A percentile compares a stretch with the other conserved stretches of the same genome.
These are phyloP conservation scores for Cherax quadricarinatus DNA, from an alignment of 1,140 invertebrate genomes.

Conservation along the genomic window DNA sequence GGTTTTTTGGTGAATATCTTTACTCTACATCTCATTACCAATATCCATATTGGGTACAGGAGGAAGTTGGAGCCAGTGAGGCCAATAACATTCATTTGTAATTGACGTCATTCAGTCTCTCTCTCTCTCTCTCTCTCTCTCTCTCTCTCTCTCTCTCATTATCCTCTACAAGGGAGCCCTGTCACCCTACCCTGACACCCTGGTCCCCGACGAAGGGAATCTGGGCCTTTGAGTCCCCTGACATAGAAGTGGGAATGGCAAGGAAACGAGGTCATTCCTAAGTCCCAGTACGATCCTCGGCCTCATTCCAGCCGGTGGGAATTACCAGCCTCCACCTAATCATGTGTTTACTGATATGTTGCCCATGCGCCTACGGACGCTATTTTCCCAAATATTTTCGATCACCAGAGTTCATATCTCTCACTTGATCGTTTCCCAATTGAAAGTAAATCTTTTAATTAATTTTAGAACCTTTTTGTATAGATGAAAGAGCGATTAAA, in stretches of 20 bases:
- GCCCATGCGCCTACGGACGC: not conserved
- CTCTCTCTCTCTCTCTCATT: not conserved
- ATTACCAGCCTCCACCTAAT: slow-evolving; percentile 23
- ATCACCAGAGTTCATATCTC: no score
- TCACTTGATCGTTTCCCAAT: no score
- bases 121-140: slow-evolving; percentile 22
- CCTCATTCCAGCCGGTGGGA: not conserved
- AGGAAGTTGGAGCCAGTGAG: no score
- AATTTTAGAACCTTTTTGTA: no score
- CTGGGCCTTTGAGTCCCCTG: not conserved
- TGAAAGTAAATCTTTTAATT: no score
- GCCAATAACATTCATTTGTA: no score
- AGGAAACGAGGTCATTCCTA: not conserved
- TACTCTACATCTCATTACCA: no score
- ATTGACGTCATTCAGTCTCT: not conserved
- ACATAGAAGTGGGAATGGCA: not conserved
- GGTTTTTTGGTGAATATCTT: no score
- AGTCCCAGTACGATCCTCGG: not conserved
- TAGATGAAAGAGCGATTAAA: no score
- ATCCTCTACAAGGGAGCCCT: not conserved
- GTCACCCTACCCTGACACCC: not conserved
- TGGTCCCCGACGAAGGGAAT: not conserved
- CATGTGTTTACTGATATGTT: slow-evolving; percentile 47
- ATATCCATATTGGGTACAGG: no score
- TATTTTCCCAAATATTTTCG: not conserved